phyloP scores from a whole-genome alignment of 2,113 vertebrate species.

The Alethe diademata region DNA sequence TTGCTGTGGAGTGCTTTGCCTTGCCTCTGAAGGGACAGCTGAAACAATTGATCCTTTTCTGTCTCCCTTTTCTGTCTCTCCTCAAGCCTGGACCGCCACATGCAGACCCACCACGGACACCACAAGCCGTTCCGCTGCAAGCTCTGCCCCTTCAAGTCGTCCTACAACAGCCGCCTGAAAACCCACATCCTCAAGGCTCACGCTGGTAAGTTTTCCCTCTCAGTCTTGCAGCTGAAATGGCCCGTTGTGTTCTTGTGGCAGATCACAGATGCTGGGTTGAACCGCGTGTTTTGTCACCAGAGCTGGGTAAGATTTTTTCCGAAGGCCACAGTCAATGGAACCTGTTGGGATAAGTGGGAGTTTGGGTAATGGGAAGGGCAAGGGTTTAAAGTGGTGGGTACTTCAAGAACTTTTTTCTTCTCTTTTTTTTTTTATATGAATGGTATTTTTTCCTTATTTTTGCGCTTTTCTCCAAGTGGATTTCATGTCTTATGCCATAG shows the following conservation, averaged over 20 bases:
- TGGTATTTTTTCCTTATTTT: neutral
- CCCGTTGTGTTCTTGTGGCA: neutral
- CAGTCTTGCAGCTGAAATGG: neutral
- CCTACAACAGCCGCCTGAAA: constrained; percentile 95
- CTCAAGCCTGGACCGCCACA: constrained; percentile 92
- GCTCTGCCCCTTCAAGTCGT: constrained; percentile 97
- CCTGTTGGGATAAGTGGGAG: neutral
- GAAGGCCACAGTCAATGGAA: neutral
- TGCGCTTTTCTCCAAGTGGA: neutral
- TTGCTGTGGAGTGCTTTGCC: neutral
- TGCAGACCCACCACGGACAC: constrained; percentile 97
- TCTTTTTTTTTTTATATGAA: neutral
- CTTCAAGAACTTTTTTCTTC: neutral
- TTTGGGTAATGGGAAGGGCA: neutral
- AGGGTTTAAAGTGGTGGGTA: neutral
- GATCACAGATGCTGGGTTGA: neutral
- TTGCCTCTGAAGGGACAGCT: neutral
- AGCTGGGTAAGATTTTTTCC: constrained; percentile 21
- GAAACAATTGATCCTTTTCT: neutral
- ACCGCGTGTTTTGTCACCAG: neutral
- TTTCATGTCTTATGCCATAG: accelerated
- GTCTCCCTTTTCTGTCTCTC: neutral
- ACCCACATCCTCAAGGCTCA: constrained; percentile 95
- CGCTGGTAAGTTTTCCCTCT: constrained; percentile 80
- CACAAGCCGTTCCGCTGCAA: constrained; percentile 98